These are phyloP conservation scores for Emydocephalus ijimae DNA, from an alignment of 2,113 vertebrate species.

Conservation along the genomic window DNA sequence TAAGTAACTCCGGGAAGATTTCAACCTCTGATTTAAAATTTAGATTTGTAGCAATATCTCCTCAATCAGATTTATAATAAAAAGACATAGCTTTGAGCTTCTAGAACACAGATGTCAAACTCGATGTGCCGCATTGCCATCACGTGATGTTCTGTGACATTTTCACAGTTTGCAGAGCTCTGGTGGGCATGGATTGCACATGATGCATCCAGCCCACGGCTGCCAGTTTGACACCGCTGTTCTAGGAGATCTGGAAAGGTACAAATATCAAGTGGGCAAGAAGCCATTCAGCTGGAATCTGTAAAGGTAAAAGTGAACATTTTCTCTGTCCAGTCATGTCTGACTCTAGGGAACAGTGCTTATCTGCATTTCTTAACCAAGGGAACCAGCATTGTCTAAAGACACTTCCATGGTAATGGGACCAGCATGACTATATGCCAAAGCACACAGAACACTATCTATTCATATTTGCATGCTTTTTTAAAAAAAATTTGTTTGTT, in stretches of 20 bases:
- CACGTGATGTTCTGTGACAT: no score
- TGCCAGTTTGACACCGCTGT: no score
- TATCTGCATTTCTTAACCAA: not conserved
- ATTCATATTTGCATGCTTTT: not conserved
- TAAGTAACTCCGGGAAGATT: not conserved
- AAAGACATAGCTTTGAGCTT: not conserved
- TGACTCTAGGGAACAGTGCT: not conserved
- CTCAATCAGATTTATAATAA: not conserved
- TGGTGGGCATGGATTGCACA: no score
- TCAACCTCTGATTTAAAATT: not conserved
- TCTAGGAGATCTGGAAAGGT: not conserved
- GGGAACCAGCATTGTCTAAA: not conserved
- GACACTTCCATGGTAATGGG: not conserved
- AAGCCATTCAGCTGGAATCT: not conserved
- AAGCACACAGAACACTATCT: not conserved
- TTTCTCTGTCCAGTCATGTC: not conserved
- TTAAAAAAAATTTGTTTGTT: no score
- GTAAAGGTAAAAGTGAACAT: not conserved
- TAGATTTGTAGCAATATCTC: not conserved
- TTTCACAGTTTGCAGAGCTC: no score
- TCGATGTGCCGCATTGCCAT: fast-evolving
- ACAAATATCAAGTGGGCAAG: not conserved
- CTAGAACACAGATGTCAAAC: not conserved
- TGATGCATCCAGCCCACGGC: no score
- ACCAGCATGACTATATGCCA: not conserved